Conservation (phyloP, 2,113 vertebrate genomes). For the Pelodiscus sinensis region DNA sequence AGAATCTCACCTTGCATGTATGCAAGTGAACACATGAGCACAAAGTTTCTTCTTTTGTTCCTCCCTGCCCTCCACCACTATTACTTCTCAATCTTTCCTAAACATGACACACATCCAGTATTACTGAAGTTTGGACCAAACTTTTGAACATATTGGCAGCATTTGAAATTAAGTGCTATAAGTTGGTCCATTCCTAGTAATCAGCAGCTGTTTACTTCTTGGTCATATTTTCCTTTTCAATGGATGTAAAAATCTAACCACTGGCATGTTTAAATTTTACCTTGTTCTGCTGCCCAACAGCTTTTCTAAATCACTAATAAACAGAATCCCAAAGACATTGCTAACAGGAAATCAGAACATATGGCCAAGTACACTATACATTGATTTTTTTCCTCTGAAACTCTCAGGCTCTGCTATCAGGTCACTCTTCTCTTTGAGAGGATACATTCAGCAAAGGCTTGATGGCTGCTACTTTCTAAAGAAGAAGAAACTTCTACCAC, state of each 20-base stretch:
- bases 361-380: neutral
- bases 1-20: neutral
- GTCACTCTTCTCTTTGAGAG: neutral
- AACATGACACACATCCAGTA: neutral
- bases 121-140: neutral
- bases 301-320: neutral
- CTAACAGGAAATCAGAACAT: neutral
- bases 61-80: neutral
- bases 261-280: neutral
- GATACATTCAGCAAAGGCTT: neutral
- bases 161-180: neutral
- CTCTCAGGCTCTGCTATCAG: neutral
- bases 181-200: neutral
- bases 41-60: neutral
- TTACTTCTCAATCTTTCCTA: neutral
- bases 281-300: neutral
- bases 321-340: neutral
- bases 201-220: neutral
- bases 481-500: neutral
- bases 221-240: neutral
- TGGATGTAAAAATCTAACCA: too few relatives aligned
- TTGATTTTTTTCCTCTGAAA: neutral
- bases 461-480: neutral
- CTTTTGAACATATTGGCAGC: neutral
- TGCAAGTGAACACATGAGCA: neutral